Conservation (phyloP, 2,113 vertebrate species). For the Rattus norvegicus region DNA sequence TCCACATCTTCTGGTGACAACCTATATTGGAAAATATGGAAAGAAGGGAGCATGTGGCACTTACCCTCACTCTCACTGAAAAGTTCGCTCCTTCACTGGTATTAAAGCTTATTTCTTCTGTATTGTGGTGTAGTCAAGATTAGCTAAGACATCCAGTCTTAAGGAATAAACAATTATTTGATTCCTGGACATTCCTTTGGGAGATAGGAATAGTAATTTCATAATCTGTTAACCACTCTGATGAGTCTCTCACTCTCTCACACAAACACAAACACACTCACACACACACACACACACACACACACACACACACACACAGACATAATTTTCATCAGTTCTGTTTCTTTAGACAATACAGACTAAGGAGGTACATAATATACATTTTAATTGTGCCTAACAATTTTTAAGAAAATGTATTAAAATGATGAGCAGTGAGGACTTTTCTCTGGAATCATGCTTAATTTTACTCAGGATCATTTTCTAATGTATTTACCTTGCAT, state of each 20-base stretch:
- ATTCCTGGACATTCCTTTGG: neutral
- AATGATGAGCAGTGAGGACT: neutral
- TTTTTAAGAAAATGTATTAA: conserved; percentile 16
- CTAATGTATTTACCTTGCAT: neutral
- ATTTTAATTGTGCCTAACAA: neutral
- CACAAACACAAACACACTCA: no score
- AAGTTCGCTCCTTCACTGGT: neutral
- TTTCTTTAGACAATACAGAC: neutral
- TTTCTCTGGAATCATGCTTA: neutral
- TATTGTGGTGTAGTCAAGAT: neutral
- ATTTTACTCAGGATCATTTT: neutral
- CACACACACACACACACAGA: no score
- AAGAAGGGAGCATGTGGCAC: no score
- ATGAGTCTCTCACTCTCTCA: neutral
- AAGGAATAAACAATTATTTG: neutral
- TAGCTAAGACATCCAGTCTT: neutral
- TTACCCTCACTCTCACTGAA: neutral
- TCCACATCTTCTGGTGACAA: neutral
- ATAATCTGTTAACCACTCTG: neutral
- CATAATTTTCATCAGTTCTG: neutral
- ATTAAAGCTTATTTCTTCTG: neutral
- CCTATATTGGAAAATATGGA: neutral
- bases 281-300: no score
- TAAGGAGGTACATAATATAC: neutral
- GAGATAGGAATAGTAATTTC: neutral